Base-by-base conservation (phyloP, 2,888 invertebrate genomes). In the Drosophila subquinaria region DNA sequence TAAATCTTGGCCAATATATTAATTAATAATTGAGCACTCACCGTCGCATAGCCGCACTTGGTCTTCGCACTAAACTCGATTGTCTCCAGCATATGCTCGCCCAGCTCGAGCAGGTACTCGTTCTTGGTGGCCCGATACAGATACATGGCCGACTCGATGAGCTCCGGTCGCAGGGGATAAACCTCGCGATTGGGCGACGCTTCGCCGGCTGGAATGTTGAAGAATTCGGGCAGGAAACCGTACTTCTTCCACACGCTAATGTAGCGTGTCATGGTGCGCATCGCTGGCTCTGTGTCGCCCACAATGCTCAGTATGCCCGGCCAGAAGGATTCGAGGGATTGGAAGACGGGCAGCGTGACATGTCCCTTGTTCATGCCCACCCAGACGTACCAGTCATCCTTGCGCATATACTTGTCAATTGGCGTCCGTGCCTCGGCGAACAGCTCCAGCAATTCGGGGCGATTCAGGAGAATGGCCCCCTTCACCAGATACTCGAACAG, bases 371-470 rank as follows among this genome's bases (percentile, higher is more conserved):
- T 95, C 99, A 99, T 99, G n/a, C 98, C 97, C 0, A 98, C 99
- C 99, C 99, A 99, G 86, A 99, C 95, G 92, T 98, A 98, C 99
- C 99, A 99, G 92, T 99, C 99, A 83, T 98, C 98, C 88, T 97
- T 96, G 88, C 97, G 96, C 86, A 99, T 93, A 89, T 97, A 96
- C 86, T 96, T 96, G 89, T 97, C 97, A 45, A 97, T 97, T 0
- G 96, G 95, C 51, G 93, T 93, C 55, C 96, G 94, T 0, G 96
- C 96, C 86, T 96, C 97, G 67, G 96, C 94, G 90, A 99, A 99
- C 95, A 98, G 97, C 55, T 97, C 95, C 94, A 99, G 95, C 30
- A 99, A 93, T 88, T 98, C 96, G 0, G 99, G 98, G 77, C 96
- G 95, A 92, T 98, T 97, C 23, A 99, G 94, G 70, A 99, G 93